Evolutionary conservation across 2,113 vertebrate genomes (phyloP).

Genomic region (Orycteropus afer): DNA sequence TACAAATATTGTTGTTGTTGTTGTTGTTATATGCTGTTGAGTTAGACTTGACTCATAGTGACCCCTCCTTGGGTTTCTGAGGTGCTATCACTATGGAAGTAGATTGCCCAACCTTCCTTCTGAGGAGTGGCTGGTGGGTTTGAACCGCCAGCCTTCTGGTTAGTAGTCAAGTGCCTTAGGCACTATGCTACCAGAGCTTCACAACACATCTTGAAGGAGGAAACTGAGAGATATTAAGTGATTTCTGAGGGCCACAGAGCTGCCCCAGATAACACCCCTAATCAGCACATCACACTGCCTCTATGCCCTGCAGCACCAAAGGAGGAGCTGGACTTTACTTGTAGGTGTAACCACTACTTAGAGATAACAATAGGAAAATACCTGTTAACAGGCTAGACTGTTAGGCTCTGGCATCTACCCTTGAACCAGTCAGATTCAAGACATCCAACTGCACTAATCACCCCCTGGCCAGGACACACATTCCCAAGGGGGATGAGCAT

Average conservation of each 20-base stretch:
- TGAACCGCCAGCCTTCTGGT: too few relatives aligned
- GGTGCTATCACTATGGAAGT: too few relatives aligned
- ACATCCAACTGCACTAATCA: fast-evolving
- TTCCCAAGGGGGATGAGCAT: neutral
- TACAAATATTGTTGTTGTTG: neutral
- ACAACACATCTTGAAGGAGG: neutral
- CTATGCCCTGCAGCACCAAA: neutral
- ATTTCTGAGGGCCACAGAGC: neutral
- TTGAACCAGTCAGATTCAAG: neutral
- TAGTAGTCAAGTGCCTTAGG: too few relatives aligned
- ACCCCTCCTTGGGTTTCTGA: too few relatives aligned
- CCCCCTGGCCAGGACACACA: neutral
- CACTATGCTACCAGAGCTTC: too few relatives aligned
- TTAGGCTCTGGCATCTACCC: fast-evolving
- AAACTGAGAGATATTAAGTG: neutral
- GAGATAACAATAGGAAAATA: neutral
- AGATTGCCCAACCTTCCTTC: too few relatives aligned
- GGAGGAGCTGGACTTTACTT: neutral
- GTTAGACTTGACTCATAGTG: too few relatives aligned
- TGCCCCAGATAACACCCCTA: neutral
- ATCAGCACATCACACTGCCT: neutral
- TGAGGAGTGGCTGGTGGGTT: too few relatives aligned
- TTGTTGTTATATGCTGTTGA: too few relatives aligned
- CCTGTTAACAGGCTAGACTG: neutral
- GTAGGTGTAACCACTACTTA: neutral